Conservation (phyloP, 2,797 vertebrate genomes). For the Xenops minutus region DNA sequence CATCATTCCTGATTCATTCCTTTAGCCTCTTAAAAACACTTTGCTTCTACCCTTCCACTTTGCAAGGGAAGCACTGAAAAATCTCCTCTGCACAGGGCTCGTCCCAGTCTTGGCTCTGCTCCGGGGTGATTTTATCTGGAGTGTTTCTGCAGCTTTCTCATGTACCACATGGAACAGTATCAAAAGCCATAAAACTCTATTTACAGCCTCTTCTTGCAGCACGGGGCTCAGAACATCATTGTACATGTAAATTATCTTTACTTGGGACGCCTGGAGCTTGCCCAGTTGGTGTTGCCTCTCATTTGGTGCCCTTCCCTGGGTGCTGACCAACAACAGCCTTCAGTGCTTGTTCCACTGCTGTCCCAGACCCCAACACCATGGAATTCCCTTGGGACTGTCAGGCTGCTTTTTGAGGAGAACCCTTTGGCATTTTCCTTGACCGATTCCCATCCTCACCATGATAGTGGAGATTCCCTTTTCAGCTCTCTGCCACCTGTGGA, state of each 20-base stretch:
- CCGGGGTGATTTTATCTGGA: neutral
- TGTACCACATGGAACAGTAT: neutral
- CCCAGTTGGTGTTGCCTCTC: neutral
- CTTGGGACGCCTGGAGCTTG: neutral
- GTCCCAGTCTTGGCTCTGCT: rapidly evolving
- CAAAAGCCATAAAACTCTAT: conserved; percentile 15
- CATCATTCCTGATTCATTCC: neutral
- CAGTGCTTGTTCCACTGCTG: neutral
- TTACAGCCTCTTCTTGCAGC: neutral
- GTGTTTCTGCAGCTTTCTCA: neutral
- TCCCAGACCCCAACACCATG: neutral
- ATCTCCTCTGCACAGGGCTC: neutral
- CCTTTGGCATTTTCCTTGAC: neutral
- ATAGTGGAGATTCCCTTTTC: neutral
- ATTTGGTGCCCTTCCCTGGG: neutral
- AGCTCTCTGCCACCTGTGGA: neutral
- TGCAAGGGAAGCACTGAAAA: neutral
- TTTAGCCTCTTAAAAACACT: neutral
- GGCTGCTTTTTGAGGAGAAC: neutral
- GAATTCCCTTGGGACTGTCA: neutral
- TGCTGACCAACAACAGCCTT: neutral
- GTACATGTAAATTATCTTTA: neutral
- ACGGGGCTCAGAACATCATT: neutral
- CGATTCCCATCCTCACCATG: neutral
- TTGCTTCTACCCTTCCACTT: neutral